A percentile compares a stretch with the other conserved stretches of the same genome.
These are phyloP conservation scores for Cryptocheilus praepositus DNA, from an alignment of 2,888 invertebrate genomes.

Conservation along the genomic window DNA sequence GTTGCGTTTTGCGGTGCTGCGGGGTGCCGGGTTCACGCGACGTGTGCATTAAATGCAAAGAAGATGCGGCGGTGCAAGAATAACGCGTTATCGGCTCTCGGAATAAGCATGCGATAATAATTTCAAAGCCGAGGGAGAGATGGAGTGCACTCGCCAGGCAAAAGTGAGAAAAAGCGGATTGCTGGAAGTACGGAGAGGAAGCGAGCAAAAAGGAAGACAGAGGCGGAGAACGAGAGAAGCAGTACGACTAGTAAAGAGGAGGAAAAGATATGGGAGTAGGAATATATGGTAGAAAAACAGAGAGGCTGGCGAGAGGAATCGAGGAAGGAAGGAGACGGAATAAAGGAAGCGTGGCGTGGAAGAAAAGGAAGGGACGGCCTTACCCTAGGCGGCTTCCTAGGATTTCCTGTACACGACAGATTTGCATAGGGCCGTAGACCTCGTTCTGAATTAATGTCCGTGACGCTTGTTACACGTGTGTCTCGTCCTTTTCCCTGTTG, in stretches of 20 bases:
- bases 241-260: background rate
- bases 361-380: slow-evolving; percentile 12
- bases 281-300: no score
- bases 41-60: slow-evolving; percentile 29
- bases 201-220: background rate
- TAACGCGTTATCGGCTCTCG: slow-evolving; percentile 19
- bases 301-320: no score
- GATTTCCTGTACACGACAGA: slow-evolving; percentile 67
- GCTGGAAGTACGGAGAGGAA: background rate
- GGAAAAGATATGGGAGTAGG: no score
- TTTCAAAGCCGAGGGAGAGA: slow-evolving; percentile 3
- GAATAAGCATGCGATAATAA: background rate
- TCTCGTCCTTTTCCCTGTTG: slow-evolving; percentile 23
- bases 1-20: slow-evolving; percentile 13
- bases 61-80: slow-evolving; percentile 18
- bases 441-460: slow-evolving; percentile 64
- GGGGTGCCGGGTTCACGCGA: slow-evolving; percentile 27
- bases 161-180: no score
- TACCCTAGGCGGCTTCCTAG: slow-evolving; percentile 39
- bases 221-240: background rate
- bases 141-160: no score
- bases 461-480: slow-evolving; percentile 62
- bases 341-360: slow-evolving; percentile 20
- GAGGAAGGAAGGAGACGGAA: background rate
- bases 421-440: slow-evolving; percentile 58